Evolutionary conservation across 2,113 vertebrate genomes (phyloP).

Genomic region (Columba janthina): DNA sequence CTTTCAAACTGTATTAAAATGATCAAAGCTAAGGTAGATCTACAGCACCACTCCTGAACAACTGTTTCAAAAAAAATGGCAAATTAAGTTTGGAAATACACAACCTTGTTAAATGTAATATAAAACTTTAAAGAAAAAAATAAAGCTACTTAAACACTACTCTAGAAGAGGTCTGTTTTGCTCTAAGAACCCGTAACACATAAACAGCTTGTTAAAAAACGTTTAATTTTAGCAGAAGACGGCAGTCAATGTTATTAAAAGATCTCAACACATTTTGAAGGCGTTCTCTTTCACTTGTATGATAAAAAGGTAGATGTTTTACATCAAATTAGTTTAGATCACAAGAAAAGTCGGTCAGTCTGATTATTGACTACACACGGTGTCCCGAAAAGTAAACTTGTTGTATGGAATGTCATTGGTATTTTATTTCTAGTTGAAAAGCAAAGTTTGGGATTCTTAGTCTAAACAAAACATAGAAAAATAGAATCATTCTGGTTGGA

Average conservation of each 20-base stretch:
- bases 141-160: neutral
- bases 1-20: neutral
- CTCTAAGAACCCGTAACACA: neutral
- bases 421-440: neutral
- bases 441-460: neutral
- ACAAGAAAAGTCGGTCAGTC: neutral
- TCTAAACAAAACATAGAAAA: neutral
- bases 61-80: neutral
- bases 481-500: no score
- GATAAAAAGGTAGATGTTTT: neutral
- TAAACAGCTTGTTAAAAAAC: neutral
- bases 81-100: neutral
- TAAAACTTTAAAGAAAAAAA: neutral
- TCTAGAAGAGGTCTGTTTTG: neutral
- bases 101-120: neutral
- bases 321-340: neutral
- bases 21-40: neutral
- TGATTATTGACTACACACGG: neutral
- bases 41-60: neutral
- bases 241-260: neutral
- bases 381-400: neutral
- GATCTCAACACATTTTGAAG: neutral
- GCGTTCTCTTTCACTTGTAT: neutral
- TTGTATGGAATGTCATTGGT: neutral
- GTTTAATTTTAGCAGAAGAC: neutral